These are phyloP conservation scores for Chamaea fasciata DNA, from an alignment of 2,113 vertebrate genomes.

Conservation along the genomic window DNA sequence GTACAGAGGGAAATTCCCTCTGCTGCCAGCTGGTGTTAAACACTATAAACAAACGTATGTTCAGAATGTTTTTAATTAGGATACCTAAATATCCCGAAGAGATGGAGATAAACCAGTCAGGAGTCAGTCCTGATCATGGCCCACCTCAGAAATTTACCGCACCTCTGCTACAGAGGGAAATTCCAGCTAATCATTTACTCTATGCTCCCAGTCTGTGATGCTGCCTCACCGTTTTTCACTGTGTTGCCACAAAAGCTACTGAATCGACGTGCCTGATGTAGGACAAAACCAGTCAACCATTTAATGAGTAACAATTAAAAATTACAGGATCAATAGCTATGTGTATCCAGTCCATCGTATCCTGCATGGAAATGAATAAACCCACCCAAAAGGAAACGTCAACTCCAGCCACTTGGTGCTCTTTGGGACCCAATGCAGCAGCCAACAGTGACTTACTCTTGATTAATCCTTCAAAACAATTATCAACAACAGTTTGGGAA, in stretches of 20 bases:
- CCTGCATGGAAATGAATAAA: background rate
- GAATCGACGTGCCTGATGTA: background rate
- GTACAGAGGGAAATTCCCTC: background rate
- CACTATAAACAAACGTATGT: background rate
- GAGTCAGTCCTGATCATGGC: background rate
- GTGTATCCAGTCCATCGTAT: background rate
- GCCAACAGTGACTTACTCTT: background rate
- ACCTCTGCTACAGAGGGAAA: background rate
- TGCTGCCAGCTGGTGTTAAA: background rate
- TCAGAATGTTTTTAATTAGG: background rate
- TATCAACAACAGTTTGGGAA: background rate
- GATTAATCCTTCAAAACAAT: background rate
- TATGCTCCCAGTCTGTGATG: background rate
- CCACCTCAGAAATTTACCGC: background rate
- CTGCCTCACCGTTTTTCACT: background rate
- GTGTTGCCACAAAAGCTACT: background rate
- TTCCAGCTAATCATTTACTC: background rate
- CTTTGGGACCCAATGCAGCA: background rate
- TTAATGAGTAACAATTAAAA: background rate
- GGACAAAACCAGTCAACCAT: background rate
- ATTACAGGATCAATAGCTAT: background rate
- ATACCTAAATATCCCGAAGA: background rate
- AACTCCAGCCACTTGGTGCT: background rate
- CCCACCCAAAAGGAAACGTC: background rate
- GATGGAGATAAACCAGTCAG: background rate